Evolutionary conservation across 2,113 vertebrate genomes (phyloP), one percentile per base, ranked within the genome.

Genomic region (Alectura lathami): DNA sequence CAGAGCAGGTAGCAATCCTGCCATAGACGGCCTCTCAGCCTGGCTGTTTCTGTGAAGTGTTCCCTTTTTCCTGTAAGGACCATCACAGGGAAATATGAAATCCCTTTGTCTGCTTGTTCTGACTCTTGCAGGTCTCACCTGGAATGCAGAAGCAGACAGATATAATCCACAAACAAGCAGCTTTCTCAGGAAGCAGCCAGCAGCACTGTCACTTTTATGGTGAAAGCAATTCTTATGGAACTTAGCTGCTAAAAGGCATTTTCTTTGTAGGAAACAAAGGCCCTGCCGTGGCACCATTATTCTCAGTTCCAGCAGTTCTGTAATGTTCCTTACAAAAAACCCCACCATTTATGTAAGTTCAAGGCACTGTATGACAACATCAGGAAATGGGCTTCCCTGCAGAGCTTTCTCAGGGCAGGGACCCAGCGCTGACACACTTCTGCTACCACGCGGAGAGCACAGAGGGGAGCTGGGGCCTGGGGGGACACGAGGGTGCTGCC

Each of bases 341-440:
- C 0, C 47, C 63, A 72, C 36, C n/a, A 66, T 89, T 94, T 85
- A 51, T 91, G 12, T 54, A 50, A 92, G 82, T 89, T 81, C 63
- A 77, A 91, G 83, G 66, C 70, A 74, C 81, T 51, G 57, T 76
- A n/a, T 79, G 82, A 92, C 77, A 76, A 29, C 56, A 83, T 70
- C 85, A 91, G 89, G 79, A 97, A 94, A 93, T 81, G 75, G 75
- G 43, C 38, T 93, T 70, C 53, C 50, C 34, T 78, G 32, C 47
- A 74, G 59, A 79, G 20, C 36, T 64, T 95, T 86, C 79, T 80
- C 87, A 89, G 91, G 87, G 89, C 82, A 94, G 85, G 21, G 38
- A 51, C 87, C 42, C 67, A 91, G 1, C 43, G 87, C 84, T 94
- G 89, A 94, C 78, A 73, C 70, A 84, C 70, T 83, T 57, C 87